Conservation (phyloP, 2,797 vertebrate genomes). For the Anguilla marmorata region DNA sequence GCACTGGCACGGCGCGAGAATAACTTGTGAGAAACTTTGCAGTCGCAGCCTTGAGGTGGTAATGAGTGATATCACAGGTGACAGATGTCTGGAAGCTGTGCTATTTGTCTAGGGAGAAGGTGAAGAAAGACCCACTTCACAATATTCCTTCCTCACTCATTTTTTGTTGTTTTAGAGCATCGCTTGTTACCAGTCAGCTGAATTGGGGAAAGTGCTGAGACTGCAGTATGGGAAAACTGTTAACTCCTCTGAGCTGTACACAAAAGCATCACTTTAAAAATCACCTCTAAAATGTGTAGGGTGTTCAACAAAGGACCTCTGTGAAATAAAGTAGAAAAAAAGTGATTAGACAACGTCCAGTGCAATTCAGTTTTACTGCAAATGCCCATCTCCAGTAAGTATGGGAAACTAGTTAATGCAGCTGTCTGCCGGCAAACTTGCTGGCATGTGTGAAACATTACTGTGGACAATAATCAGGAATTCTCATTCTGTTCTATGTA, state of each 20-base stretch:
- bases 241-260: background rate
- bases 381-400: background rate
- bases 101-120: slow-evolving; percentile 6
- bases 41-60: slow-evolving; percentile 20
- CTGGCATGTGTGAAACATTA: background rate
- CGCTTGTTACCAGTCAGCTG: slow-evolving; percentile 24
- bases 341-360: slow-evolving; percentile 7
- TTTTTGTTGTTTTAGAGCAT: slow-evolving; percentile 15
- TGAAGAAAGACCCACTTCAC: slow-evolving; percentile 22
- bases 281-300: slow-evolving; percentile 12
- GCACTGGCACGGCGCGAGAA: background rate
- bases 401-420: background rate
- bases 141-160: slow-evolving; percentile 9
- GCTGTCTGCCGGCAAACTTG: slow-evolving; percentile 2
- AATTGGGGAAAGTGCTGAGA: slow-evolving; percentile 28
- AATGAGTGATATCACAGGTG: slow-evolving; percentile 22
- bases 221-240: slow-evolving; percentile 18
- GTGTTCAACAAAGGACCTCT: background rate
- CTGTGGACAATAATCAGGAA: background rate
- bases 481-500: slow-evolving; percentile 2
- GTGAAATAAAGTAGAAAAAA: slow-evolving; percentile 20
- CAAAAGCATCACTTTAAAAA: slow-evolving; percentile 24
- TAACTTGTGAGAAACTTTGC: slow-evolving; percentile 13
- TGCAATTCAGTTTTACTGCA: slow-evolving; percentile 5
- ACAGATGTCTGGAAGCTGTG: slow-evolving; percentile 11